These are phyloP conservation scores for Medauroidea extradentata DNA, from an alignment of 1,140 invertebrate genomes.

Conservation along the genomic window DNA sequence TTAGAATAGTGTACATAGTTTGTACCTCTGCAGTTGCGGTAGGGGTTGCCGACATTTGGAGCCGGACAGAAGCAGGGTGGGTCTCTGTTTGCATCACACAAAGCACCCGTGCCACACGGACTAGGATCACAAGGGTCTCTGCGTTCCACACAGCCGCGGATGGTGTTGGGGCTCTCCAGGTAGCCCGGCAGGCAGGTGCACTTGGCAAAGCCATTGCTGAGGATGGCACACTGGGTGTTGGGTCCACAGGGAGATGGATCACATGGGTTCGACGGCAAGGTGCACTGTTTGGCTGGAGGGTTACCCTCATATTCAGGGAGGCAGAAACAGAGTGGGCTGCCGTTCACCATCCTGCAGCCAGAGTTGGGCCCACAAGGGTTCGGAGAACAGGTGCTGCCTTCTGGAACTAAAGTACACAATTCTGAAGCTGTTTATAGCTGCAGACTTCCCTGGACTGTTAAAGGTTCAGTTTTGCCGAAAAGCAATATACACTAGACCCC, in stretches of 20 bases:
- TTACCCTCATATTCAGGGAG: constrained; percentile 83
- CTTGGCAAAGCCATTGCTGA: constrained; percentile 78
- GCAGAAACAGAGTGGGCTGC: constrained; percentile 74
- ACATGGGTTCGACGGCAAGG: constrained; percentile 68
- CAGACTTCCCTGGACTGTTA: no score
- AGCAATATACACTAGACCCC: no score
- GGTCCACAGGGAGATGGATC: constrained; percentile 81
- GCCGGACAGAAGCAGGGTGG: constrained; percentile 79
- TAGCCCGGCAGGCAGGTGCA: constrained; percentile 80
- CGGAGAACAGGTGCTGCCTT: constrained; percentile 77
- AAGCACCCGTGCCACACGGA: constrained; percentile 70
- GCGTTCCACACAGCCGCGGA: constrained; percentile 73
- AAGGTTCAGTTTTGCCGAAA: no score
- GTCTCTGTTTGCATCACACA: constrained; percentile 68
- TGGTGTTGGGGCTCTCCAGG: constrained; percentile 81
- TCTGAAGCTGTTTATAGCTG: no score
- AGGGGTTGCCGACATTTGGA: constrained; percentile 71
- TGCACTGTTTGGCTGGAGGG: constrained; percentile 64
- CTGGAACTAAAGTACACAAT: constrained; percentile 60
- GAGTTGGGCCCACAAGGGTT: constrained; percentile 81
- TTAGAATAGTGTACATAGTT: no score
- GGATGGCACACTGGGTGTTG: constrained; percentile 77
- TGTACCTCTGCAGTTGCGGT: constrained; percentile 60
- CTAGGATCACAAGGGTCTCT: constrained; percentile 76
- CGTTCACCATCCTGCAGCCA: constrained; percentile 66